Conservation (phyloP, 2,113 vertebrate genomes). For the Gopherus flavomarginatus region DNA sequence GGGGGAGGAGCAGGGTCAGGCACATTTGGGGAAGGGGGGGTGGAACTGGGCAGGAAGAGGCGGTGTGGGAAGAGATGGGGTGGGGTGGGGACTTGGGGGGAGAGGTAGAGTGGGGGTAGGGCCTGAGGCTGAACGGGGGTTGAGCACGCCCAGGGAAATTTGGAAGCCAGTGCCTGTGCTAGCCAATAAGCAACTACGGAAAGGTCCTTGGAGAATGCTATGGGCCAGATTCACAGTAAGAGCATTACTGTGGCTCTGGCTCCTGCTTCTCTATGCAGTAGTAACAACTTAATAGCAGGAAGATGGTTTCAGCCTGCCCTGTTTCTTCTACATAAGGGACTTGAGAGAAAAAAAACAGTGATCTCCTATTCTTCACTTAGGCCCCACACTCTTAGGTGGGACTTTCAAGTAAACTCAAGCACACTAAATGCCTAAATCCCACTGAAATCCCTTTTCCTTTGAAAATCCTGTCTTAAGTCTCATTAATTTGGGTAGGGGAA, state of each 20-base stretch:
- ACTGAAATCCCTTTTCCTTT: neutral
- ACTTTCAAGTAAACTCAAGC: neutral
- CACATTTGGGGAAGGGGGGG: no score
- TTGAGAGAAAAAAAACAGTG: neutral
- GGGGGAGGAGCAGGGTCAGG: no score
- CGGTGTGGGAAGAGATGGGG: no score
- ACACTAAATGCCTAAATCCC: neutral
- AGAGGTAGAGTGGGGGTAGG: no score
- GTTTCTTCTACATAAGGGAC: neutral
- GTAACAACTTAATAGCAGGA: neutral
- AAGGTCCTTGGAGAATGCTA: neutral
- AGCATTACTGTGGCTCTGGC: neutral
- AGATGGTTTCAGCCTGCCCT: neutral
- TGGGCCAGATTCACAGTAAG: neutral
- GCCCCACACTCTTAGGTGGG: neutral
- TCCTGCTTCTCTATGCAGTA: neutral
- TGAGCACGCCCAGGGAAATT: no score
- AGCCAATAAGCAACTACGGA: neutral
- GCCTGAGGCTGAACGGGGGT: no score
- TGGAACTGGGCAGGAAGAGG: no score
- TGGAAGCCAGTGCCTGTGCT: neutral
- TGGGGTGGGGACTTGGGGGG: no score
- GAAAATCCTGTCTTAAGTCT: fast-evolving
- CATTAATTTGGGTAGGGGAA: neutral
- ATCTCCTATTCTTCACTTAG: neutral